Evolutionary conservation across 1,140 invertebrate species (phyloP), one percentile per base, ranked within the genome.

Genomic region (Drosophila navojoa): DNA sequence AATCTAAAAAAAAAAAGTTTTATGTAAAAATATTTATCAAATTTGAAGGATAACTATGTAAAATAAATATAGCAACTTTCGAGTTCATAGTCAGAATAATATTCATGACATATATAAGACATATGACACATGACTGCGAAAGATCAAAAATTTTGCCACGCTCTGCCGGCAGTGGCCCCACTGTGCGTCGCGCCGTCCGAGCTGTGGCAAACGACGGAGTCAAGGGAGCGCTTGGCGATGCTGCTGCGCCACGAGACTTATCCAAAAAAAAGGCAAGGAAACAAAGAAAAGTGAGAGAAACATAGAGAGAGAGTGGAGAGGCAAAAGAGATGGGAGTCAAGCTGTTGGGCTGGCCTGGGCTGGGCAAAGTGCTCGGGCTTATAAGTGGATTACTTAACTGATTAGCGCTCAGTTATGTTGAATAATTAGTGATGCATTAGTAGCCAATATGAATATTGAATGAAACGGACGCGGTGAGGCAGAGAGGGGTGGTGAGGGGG

Each of bases 321-420:
- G 22, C 15, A 11, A 22, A 27, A 10, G 40, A 22, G 19, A 22
- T 22, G 19, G 19, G 19, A 22, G 19, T 22, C 19, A 22, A 22
- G 19, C 19, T 22, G 19, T 22, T 22, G 19, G 1, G 1, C 38
- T 25, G 60, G 25, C 2, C 4, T 25, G 13, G 16, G 13, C 40
- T 29, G n/a, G 11, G 44, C 19, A 29, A 40, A 49, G 64, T 55
- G 19, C 57, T 35, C 22, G 60, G 44, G 19, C 11, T 53, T 32
- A 16, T 63, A 67, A 72, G 63, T 72, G 63, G 70, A 72, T 73
- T 68, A 73, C 55, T 73, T 73, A 73, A 68, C 63, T 73, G 71
- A 73, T 73, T 73, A 73, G 64, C 71, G 71, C 50, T 57, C 64
- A 54, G 60, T 73, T 55, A 69, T 61, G 71, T 49, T 69, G 64